Base-by-base conservation (phyloP, 2,888 invertebrate species). In the Sipha maydis region DNA sequence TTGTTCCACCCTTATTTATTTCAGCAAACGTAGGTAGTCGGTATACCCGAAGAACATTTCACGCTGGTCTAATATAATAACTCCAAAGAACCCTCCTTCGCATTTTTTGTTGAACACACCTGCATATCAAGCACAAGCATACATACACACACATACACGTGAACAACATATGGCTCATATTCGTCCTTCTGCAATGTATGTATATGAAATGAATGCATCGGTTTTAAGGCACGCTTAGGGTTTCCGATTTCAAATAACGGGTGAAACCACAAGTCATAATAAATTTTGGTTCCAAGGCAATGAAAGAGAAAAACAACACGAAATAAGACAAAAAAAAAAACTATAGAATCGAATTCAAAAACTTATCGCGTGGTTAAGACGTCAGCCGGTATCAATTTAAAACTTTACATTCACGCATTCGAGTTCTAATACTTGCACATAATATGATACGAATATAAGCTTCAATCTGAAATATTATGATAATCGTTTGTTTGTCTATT, bases 201-300 rank as follows among this genome's bases (percentile, higher is more conserved):
- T 41, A 41, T 21, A 48, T 69, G 38, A 2, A 67, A 25, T 61
- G 34, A 21, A 77, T 38, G 25, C 34, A n/a, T 54, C 7, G 56
- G 73, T 19, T 41, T 25, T 11, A 73, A 80, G 75, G 80, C 80
- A 82, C 88, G 80, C 88, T 82, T 76, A 82, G 80, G 61, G 88
- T 80, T 80, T 88, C 80, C 75, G 75, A 80, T 88, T 88, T 88
- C 86, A 88, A 85, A 80, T 86, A 86, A 86, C 79, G 54, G 54
- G 9, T 21, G 28, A 71, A 86, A 86, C 85, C 85, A 79, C 85
- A 86, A 85, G 67, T 67, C 11, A 71, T 73, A 85, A 71, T 54
- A 71, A 38, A 79, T 71, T 85, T 69, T 69, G 19, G 34, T 79
- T 78, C 38, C 34, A 54, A 38, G 38, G 38, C 21, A 38, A 84